Base-by-base conservation (phyloP, 2,113 vertebrate genomes). In the Psettodes erumei region DNA sequence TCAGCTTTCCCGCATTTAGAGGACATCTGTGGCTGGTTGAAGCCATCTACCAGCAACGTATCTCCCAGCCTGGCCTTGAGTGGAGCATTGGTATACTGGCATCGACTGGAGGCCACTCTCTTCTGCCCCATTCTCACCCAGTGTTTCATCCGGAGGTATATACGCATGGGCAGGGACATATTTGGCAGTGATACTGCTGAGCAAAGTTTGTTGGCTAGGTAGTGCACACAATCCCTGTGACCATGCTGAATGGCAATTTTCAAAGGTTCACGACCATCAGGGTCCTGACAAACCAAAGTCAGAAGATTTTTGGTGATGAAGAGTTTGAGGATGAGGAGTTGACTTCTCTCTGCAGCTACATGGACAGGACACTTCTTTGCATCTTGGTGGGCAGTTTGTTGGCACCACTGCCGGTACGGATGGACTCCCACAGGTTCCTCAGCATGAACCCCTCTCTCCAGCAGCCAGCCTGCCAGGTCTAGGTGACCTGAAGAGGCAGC, bases 401-500 rank as follows among this genome's bases (percentile, higher is more conserved):
- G 85, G 87, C 95, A 95, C 95, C 94, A 95, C 19, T 85, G 91
- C 51, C 89, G 87, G 4, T 86, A 94, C 3, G 91, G 94, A 77
- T 94, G 88, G 15, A 90, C 91, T 2, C 94, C 92, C 0, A 93
- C 92, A 0, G 92, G 79, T 55, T 95, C 84, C 1, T 88, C 82
- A 11, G 93, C 83, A 51, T 72, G 79, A 1, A 40, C 83, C 0
- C 93, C 87, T 54, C 82, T 91, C 64, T 92, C 71, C 67, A 95
- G 87, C 38, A 94, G 86, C 94, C 94, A 95, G n/a, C 86, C 83
- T 0, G 91, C 90, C 76, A 95, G 91, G 19, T 95, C 94, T 4
- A 92, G 56, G 70, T 95, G 84, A 10, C 94, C 94, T 0, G 82
- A 77, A 71, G 83, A 90, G n/a, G 95, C 93, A 0, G 94, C 91